Base-by-base conservation (phyloP, 1,140 invertebrate genomes). In the Cydia pomonella region DNA sequence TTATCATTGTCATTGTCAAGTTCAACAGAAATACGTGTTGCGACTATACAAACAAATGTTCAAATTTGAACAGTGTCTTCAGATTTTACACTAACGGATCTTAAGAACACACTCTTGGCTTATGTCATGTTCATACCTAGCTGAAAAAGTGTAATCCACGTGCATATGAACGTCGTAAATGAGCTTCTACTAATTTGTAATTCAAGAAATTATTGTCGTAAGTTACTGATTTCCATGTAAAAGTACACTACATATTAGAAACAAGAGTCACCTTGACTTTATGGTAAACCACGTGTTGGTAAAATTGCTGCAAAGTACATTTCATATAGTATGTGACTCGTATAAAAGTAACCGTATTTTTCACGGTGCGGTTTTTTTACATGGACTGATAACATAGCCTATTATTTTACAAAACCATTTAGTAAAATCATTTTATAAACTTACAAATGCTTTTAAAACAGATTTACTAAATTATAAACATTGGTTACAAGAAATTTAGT, bases 1-100 rank as follows among this genome's bases (percentile, higher is more conserved):
- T 23, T 86, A 88, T 87, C 87, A 87, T 87, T 89, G 87, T 87
- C 87, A 87, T 87, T 89, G 87, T 89, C 87, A 91, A 89, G 87
- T 91, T 88, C 86, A 88, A 83, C 78, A 82, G 80, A 86, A 84
- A 53, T 74, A 85, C 82, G 84, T 81, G 82, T 80, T 41, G 75
- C 71, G 78, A 82, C 78, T 87, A 27, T 64, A 72, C 73, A 81
- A 75, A 75, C 50, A 75, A n/a, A 27, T 16, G 73, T 76, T 74
- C 53, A 23, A 21, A 59, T 23, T 59, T 50, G 16, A n/a, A n/a
- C n/a, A 50, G 6, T 50, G 29, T 33, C 3, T 33, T 33, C 29
- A 6, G 6, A 50, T 50, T 59, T 59, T 59, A 59, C 9, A 59
- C 23, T 23, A 23, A 59, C 53, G 53, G 21, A 59, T 59, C 21